Evolutionary conservation across 2,888 invertebrate genomes (phyloP), one percentile per base, ranked within the genome.

Genomic region (Drosophila colorata): DNA sequence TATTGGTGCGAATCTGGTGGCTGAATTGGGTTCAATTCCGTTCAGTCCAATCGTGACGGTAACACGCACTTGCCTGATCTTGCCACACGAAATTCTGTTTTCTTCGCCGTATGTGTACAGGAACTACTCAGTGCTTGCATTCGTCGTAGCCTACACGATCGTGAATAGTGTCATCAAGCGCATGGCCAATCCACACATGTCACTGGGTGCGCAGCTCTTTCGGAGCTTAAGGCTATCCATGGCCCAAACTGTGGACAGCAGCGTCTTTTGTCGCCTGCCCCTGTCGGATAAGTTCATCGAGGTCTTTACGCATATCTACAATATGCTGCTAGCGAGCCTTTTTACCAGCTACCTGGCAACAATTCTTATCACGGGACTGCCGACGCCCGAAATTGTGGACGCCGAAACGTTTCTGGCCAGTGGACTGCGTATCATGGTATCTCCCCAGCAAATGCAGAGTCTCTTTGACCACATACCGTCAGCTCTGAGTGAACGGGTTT

Each of bases 401-500:
- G 16, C 9, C 0, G 48, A 48, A 6, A n/a, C 37, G 11, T 55
- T 60, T 23, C 3, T 53, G 4, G 23, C 16, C 0, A 43, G 47
- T 11, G 48, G 31, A 4, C 18, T 60, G 0, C 41, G 23, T 2
- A 48, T 66, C 4, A 72, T 69, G 72, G 41, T 43, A 4, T 9
- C 0, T 11, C 8, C 20, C 0, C 11, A 16, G 1, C 38, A 64
- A 4, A 8, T 43, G 11, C 4, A 33, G 2, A 0, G 8, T 8
- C 7, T 69, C 6, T 64, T 52, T 8, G 9, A 56, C 5, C 23
- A 46, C 11, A 18, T 69, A 31, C 69, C 72, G 8, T 11, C 8
- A 4, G 55, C n/a, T 9, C 18, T 69, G 0, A 16, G 8, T 1
- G 28, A 37, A 20, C 72, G 72, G 8, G 8, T 69, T 2, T 8